Base-by-base conservation (phyloP, 2,797 vertebrate genomes). In the Falco concolor region DNA sequence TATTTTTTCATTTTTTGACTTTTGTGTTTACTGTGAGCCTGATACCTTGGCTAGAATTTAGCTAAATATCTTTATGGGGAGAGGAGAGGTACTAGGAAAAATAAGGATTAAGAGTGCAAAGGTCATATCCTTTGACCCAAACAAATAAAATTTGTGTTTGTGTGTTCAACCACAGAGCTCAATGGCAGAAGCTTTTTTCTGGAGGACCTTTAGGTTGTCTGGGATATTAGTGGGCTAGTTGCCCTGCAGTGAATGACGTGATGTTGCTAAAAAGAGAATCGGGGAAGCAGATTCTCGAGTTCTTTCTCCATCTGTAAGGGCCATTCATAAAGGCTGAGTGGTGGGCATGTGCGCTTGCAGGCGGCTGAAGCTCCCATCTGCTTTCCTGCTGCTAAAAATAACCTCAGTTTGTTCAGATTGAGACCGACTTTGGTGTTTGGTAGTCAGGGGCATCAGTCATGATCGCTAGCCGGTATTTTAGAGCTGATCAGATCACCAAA, bases 351-450 rank as follows among this genome's bases (percentile, higher is more conserved):
- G 64, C 63, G 64, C 87, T 89, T 40, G 8, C 74, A 69, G 91
- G 89, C 72, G 67, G 72, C 45, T 87, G 84, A n/a, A 87, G 83
- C 76, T 94, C 90, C 95, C 93, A 91, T 95, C 90, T 97, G 94
- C 84, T 97, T 96, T 96, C 52, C 89, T 93, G 44, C 68, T 91
- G 52, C 92, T 89, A 67, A 96, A 96, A 97, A 94, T 88, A 95
- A 57, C 49, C 50, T 90, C 36, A 38, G 13, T 88, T 93, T 82
- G 40, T 87, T 95, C 85, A 93, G 93, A 50, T 81, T 86, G 82
- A n/a, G 77, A 63, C 84, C 80, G 74, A 54, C 92, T 96, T 69
- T 34, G 68, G 86, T 90, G 42, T 81, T 93, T 5, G 12, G 53
- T 87, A 86, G 47, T 68, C 65, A 67, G 60, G 14, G 47, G n/a